Evolutionary conservation across 92 coral and sea anemone genomes (phyloP), one percentile per base, ranked within the genome.

Genomic region (Nematostella vectensis): DNA sequence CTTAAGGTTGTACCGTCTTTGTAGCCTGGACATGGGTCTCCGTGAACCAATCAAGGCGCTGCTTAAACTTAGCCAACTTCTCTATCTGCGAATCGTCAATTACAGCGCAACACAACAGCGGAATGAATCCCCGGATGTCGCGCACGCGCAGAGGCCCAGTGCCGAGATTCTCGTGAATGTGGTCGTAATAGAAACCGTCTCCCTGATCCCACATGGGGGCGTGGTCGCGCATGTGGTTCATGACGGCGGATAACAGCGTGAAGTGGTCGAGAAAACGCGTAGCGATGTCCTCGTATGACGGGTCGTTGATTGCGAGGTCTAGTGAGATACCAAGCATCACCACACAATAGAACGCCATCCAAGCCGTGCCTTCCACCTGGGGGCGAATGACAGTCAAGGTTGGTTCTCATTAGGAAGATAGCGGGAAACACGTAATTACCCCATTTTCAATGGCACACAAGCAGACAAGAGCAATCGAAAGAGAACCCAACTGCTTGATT

Each of bases 221-320:
- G 72, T 71, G 75, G 36, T 72, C 86, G 6, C 81, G 59, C 77
- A 74, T 59, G 27, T 78, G 66, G 55, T 81, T 76, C 63, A 87
- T 77, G 61, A 74, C 81, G 59, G 81, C 89, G 0, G 86, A 67
- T 16, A 77, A 69, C 33, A 79, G 76, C 24, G 83, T 79, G 75
- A 87, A 87, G 60, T 87, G 96, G 42, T 87, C 96, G 37, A 87
- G 57, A 71, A 87, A 87, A 43, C 80, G 80, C 30, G 77, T 71
- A 21, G 96, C 96, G 85, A 87, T 87, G 82, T 87, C 96, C 70
- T 78, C 89, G 54, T 81, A 87, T n/a, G 82, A 68, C 11, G 69
- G 70, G 59, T 87, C 96, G 16, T 63, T 54, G n/a, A 87, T 57
- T 36, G 96, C 81, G 31, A 87, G 78, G 62, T 87, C 96, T 23